These are phyloP conservation scores for Protomyctophum bolini DNA, from an alignment of 2,113 vertebrate species.

Conservation along the genomic window DNA sequence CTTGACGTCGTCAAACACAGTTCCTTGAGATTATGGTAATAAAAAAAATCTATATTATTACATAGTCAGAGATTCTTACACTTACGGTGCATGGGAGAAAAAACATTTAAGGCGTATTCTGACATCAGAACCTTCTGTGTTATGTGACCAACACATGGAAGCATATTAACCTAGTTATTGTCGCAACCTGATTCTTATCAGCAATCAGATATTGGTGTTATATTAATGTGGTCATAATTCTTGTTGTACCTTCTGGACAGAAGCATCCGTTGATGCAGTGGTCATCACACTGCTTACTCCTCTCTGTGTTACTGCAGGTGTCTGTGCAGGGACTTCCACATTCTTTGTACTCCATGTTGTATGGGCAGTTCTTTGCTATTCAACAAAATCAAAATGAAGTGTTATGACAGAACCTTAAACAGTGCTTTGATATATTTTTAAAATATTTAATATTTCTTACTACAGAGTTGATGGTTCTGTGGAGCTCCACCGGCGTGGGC, in stretches of 20 bases:
- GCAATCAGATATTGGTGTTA: too few relatives aligned
- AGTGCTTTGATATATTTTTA: too few relatives aligned
- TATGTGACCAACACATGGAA: too few relatives aligned
- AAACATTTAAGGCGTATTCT: too few relatives aligned
- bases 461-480: slow-evolving; percentile 78
- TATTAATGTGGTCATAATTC: too few relatives aligned
- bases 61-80: neutral
- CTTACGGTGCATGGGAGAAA: too few relatives aligned
- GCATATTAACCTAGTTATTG: too few relatives aligned
- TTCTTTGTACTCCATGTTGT: slow-evolving; percentile 85
- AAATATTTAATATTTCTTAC: slow-evolving; percentile 71
- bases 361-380: slow-evolving; percentile 80
- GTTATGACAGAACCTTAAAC: too few relatives aligned
- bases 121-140: too few relatives aligned
- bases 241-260: slow-evolving; percentile 84
- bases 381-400: slow-evolving; percentile 4
- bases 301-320: slow-evolving; percentile 85
- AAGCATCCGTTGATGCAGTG: slow-evolving; percentile 89
- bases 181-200: too few relatives aligned
- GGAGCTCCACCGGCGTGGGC: slow-evolving; percentile 87
- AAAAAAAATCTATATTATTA: neutral
- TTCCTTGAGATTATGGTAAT: slow-evolving; percentile 71
- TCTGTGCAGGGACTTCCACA: slow-evolving; percentile 85
- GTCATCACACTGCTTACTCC: slow-evolving; percentile 81
- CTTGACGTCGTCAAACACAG: slow-evolving; percentile 86